These are phyloP conservation scores for Hermaeophaga mercurialis DNA, from an alignment of 2,888 invertebrate genomes.

Conservation along the genomic window DNA sequence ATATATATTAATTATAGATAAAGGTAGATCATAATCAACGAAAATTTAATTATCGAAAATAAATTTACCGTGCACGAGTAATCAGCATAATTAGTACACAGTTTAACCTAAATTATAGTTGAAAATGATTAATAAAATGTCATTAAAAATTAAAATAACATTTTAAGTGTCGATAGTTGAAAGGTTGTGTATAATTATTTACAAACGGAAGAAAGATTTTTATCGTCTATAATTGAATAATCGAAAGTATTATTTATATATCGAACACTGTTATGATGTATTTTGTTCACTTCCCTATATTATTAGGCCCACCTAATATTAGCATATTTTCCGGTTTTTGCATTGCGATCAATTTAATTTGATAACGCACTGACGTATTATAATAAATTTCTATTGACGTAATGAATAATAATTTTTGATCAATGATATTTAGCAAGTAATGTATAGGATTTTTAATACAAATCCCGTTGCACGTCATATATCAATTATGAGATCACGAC, in stretches of 20 bases:
- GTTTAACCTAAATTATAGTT: neutral
- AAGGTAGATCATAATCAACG: no score
- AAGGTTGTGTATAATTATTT: neutral
- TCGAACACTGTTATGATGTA: neutral
- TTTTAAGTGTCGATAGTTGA: neutral
- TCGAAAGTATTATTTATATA: neutral
- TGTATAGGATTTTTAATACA: no score
- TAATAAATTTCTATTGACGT: neutral
- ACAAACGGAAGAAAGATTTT: slow-evolving; percentile 7
- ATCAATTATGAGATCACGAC: no score
- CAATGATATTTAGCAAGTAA: no score
- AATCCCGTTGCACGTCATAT: no score
- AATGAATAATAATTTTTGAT: no score
- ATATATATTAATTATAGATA: no score
- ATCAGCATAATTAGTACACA: no score
- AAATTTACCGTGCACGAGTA: no score
- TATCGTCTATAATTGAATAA: slow-evolving; percentile 4
- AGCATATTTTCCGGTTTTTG: slow-evolving; percentile 6
- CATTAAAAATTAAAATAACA: neutral
- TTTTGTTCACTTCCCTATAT: neutral
- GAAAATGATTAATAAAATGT: neutral
- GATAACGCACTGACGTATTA: neutral
- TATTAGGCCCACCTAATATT: neutral
- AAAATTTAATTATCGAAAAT: no score
- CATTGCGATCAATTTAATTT: slow-evolving; percentile 4